Evolutionary conservation across 2,113 vertebrate species (phyloP).

Genomic region (Crotophaga sulcirostris): DNA sequence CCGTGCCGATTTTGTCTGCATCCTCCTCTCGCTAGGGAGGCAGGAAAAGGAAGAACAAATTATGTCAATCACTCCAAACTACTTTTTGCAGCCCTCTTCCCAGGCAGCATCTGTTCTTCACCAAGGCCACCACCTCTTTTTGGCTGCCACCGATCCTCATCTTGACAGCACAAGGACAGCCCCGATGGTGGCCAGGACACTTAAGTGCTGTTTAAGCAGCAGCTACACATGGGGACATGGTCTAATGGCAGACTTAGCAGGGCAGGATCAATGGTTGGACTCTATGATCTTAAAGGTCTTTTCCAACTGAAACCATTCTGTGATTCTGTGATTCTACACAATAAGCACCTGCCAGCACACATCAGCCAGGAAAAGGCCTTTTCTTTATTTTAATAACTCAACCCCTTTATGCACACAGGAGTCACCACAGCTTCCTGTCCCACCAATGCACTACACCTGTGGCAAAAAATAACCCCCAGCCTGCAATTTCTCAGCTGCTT

Average conservation of each 20-base stretch:
- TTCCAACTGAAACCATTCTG: too few relatives aligned
- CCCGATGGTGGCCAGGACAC: rapidly evolving
- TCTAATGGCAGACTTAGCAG: too few relatives aligned
- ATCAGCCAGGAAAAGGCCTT: background rate
- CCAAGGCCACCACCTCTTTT: rapidly evolving
- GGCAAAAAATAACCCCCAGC: background rate
- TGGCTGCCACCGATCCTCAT: background rate
- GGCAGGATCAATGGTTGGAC: too few relatives aligned
- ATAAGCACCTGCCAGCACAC: rapidly evolving
- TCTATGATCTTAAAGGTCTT: too few relatives aligned
- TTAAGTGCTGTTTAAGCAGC: rapidly evolving
- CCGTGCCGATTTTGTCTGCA: slow-evolving; percentile 65
- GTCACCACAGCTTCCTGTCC: background rate
- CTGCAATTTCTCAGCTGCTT: background rate
- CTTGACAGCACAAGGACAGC: rapidly evolving
- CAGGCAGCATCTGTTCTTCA: background rate
- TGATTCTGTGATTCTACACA: too few relatives aligned
- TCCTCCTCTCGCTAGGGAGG: slow-evolving; percentile 85
- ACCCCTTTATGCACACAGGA: rapidly evolving
- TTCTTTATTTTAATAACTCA: background rate
- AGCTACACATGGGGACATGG: too few relatives aligned
- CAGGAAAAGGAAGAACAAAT: background rate
- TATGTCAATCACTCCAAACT: rapidly evolving
- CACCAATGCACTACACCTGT: background rate
- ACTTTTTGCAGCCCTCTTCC: background rate